Evolutionary conservation across 2,113 vertebrate species (phyloP).

Genomic region (Bagarius yarrelli): DNA sequence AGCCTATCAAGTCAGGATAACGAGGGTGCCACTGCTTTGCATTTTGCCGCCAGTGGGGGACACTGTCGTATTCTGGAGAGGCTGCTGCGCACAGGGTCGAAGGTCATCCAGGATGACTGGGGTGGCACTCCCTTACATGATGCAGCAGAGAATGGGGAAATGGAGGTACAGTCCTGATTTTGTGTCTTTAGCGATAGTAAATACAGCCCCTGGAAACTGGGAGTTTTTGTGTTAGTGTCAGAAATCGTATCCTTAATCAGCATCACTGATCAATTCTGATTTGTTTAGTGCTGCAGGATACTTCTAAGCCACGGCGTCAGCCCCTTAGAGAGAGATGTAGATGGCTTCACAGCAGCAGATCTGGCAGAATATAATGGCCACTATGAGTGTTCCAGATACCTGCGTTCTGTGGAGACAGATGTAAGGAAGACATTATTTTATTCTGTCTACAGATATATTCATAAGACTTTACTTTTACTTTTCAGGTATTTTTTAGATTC

Average conservation of each 20-base stretch:
- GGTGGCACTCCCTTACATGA: constrained; percentile 84
- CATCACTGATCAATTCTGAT: not conserved
- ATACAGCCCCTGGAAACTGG: not conserved
- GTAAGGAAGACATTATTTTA: constrained; percentile 63
- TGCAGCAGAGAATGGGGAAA: constrained; percentile 79
- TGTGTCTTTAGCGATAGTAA: not conserved
- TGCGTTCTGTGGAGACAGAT: constrained; percentile 64
- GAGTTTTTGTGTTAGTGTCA: not conserved
- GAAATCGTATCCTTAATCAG: not conserved
- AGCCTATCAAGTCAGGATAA: constrained; percentile 69
- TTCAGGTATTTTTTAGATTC: not conserved
- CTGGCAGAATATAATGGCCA: constrained; percentile 82
- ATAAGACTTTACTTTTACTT: not conserved
- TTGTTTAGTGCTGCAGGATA: constrained; percentile 76
- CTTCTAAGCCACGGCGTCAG: constrained; percentile 70
- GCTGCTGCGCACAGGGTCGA: constrained; percentile 74
- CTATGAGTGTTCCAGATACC: constrained; percentile 73
- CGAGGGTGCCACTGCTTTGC: constrained; percentile 80
- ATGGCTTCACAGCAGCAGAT: constrained; percentile 76
- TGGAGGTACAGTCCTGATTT: constrained; percentile 69
- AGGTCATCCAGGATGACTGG: constrained; percentile 76
- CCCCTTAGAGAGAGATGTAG: constrained; percentile 69
- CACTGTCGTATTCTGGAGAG: constrained; percentile 75
- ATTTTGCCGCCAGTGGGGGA: constrained; percentile 83
- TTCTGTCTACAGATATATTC: not conserved